phyloP scores from a whole-genome alignment of 2,888 invertebrate genomes.

The Hylaea fasciaria region DNA sequence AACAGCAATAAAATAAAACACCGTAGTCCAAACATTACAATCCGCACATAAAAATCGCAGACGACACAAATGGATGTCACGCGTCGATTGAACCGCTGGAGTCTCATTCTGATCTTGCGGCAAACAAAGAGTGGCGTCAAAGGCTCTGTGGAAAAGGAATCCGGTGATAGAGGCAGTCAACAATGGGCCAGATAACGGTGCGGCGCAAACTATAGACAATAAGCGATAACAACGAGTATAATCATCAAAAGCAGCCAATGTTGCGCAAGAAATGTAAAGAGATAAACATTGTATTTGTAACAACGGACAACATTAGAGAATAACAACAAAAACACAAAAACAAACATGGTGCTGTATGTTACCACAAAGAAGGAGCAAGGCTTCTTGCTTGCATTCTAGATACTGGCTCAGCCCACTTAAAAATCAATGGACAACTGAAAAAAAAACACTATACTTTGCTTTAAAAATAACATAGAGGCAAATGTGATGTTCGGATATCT shows the following conservation, averaged over 20 bases:
- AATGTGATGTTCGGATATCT: too few species aligned
- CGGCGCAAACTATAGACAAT: slow-evolving; percentile 43
- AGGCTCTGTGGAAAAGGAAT: slow-evolving; percentile 82
- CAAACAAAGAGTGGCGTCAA: slow-evolving; percentile 82
- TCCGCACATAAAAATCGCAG: slow-evolving; percentile 42
- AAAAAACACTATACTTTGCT: too few species aligned
- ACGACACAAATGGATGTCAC: slow-evolving; percentile 63
- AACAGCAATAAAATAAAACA: slow-evolving; percentile 29
- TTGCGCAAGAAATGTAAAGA: too few species aligned
- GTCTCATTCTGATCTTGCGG: slow-evolving; percentile 80
- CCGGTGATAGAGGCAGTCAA: slow-evolving; percentile 84
- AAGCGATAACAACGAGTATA: slow-evolving; percentile 38
- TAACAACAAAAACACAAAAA: too few species aligned
- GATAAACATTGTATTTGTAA: too few species aligned
- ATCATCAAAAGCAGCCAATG: neutral
- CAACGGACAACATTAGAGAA: too few species aligned
- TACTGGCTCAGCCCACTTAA: too few species aligned
- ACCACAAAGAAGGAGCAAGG: too few species aligned
- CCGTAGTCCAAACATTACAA: slow-evolving; percentile 14
- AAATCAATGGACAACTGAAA: too few species aligned
- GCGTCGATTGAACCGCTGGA: slow-evolving; percentile 72
- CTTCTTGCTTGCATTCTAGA: too few species aligned
- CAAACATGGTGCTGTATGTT: too few species aligned
- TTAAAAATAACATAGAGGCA: too few species aligned
- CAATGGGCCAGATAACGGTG: slow-evolving; percentile 76